These are phyloP conservation scores for Dryocosmus kuriphilus DNA, from an alignment of 2,888 invertebrate species.

Conservation along the genomic window DNA sequence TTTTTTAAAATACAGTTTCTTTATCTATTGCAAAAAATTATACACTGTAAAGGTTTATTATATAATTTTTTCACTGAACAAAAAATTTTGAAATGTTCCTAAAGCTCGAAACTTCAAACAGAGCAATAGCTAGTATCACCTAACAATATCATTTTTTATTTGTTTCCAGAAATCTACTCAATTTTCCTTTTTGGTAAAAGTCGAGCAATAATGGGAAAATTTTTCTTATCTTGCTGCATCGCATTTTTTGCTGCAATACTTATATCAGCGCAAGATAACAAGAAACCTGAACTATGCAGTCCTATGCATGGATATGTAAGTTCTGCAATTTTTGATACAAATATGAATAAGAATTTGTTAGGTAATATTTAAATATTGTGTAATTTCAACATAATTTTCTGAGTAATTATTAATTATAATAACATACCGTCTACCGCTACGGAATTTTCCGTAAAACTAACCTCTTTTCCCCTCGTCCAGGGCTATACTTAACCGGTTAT, in stretches of 20 bases:
- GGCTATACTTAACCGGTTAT: too few relatives aligned
- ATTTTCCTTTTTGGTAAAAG: neutral
- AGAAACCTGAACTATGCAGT: slow-evolving; percentile 31
- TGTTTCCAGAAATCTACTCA: neutral
- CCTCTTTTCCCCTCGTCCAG: too few relatives aligned
- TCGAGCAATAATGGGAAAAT: slow-evolving; percentile 10
- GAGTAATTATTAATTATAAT: neutral
- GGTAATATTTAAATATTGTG: neutral
- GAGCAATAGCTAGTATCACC: too few relatives aligned
- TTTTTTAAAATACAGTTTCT: too few relatives aligned
- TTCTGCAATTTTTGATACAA: neutral
- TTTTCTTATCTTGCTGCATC: slow-evolving; percentile 8
- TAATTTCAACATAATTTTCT: neutral
- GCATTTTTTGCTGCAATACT: slow-evolving; percentile 1
- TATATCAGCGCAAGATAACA: neutral
- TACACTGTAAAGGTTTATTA: too few relatives aligned
- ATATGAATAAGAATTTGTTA: neutral
- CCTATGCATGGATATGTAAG: slow-evolving; percentile 40
- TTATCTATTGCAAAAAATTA: too few relatives aligned
- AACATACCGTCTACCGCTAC: too few relatives aligned
- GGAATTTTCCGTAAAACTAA: too few relatives aligned
- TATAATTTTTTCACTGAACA: too few relatives aligned
- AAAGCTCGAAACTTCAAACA: too few relatives aligned
- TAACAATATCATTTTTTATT: neutral
- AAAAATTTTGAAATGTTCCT: too few relatives aligned